These are phyloP conservation scores for Darwinula stevensoni DNA, from an alignment of 2,888 invertebrate genomes.

Conservation along the genomic window DNA sequence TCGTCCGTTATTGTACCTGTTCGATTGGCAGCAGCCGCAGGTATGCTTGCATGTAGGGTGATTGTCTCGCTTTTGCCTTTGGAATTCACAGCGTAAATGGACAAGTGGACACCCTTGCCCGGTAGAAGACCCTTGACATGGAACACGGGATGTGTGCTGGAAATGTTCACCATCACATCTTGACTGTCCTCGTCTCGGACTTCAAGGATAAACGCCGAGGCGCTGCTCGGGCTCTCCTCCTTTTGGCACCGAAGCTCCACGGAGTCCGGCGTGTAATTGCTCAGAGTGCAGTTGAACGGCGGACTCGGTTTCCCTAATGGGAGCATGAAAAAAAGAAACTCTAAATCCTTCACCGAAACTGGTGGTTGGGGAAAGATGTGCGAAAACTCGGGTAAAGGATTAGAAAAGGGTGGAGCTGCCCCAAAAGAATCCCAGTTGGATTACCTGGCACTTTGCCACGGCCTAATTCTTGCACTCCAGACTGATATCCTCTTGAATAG, in stretches of 20 bases:
- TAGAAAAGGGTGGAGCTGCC: no score
- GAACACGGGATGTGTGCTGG: no score
- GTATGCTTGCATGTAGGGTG: constrained; percentile 8
- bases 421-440: no score
- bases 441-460: no score
- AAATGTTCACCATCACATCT: not conserved
- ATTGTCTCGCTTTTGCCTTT: constrained; percentile 46
- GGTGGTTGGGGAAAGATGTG: no score
- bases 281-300: not conserved
- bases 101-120: constrained; percentile 24
- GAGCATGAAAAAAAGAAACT: no score
- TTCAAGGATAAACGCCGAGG: not conserved
- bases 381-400: no score
- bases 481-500: no score
- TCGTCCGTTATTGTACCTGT: not conserved
- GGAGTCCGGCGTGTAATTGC: constrained; percentile 1
- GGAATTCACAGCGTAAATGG: constrained; percentile 54
- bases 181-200: constrained; percentile 1
- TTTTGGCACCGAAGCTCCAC: not conserved
- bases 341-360: no score
- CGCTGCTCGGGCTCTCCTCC: not conserved
- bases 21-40: not conserved
- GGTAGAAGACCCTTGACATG: constrained; percentile 33
- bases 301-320: constrained; percentile 2
- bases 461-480: no score